Conservation (phyloP, 2,888 invertebrate genomes). For the Lasioglossum pauxillum region DNA sequence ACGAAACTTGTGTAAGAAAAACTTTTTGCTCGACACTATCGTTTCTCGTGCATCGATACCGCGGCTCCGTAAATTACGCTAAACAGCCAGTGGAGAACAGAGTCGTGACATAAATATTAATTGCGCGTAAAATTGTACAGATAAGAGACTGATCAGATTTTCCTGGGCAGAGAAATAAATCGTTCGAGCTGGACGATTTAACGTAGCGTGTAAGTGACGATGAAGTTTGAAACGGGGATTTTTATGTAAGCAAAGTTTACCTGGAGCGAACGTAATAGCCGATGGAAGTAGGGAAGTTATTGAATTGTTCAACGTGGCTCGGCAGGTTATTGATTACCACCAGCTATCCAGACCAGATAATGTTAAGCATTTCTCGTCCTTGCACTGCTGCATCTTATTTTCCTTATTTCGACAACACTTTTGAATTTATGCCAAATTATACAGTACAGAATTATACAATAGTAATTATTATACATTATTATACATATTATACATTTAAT, state of each 20-base stretch:
- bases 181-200: slow-evolving; percentile 38
- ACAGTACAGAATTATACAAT: no score
- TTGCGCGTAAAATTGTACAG: slow-evolving; percentile 59
- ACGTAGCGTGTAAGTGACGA: slow-evolving; percentile 56
- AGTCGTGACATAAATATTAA: slow-evolving; percentile 54
- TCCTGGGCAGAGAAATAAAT: slow-evolving; percentile 22
- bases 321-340: slow-evolving; percentile 19
- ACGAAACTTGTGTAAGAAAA: background rate
- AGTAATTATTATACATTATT: no score
- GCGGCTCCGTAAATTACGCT: background rate
- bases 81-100: slow-evolving; percentile 21
- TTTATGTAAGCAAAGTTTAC: slow-evolving; percentile 44
- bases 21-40: background rate
- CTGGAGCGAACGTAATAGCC: slow-evolving; percentile 5
- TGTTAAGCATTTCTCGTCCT: slow-evolving; percentile 4
- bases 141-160: slow-evolving; percentile 44
- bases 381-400: background rate
- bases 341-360: background rate
- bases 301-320: slow-evolving; percentile 36
- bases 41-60: background rate
- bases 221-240: slow-evolving; percentile 43
- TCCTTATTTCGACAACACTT: background rate
- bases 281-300: slow-evolving; percentile 30
- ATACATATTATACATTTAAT: no score
- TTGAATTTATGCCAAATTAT: no score